phyloP scores from a whole-genome alignment of 2,797 vertebrate species.

The Selene dorsalis region DNA sequence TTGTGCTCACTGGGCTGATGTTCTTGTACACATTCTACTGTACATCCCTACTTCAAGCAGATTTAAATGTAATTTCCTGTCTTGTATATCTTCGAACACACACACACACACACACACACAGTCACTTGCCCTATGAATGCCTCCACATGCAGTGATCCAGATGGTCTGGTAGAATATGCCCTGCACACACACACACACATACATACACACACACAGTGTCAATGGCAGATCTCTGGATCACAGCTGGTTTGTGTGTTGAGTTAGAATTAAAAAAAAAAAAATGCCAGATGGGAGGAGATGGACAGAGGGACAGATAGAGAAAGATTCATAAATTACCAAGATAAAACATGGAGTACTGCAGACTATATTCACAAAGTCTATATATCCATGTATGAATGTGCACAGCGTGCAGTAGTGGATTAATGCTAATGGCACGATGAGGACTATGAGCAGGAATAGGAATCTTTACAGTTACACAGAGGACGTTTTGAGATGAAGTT shows the following conservation, averaged over 20 bases:
- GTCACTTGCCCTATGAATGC: constrained; percentile 47
- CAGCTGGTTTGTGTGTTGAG: constrained; percentile 61
- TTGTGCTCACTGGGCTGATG: background rate
- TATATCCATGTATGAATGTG: background rate
- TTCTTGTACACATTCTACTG: background rate
- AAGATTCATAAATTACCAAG: constrained; percentile 28
- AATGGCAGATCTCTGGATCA: constrained; percentile 44
- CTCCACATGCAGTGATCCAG: constrained; percentile 59
- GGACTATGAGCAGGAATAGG: constrained; percentile 30
- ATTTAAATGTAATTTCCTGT: constrained; percentile 19
- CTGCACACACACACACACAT: constrained; percentile 7
- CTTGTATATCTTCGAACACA: background rate
- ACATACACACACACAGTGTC: constrained; percentile 24
- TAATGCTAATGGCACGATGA: constrained; percentile 21
- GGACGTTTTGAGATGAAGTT: constrained; percentile 39
- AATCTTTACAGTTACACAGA: constrained; percentile 55
- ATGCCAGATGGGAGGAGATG: constrained; percentile 52
- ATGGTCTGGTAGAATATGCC: constrained; percentile 56
- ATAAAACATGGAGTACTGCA: constrained; percentile 24
- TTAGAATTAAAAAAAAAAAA: constrained; percentile 22
- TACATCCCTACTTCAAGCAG: background rate
- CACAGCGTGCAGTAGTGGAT: constrained; percentile 27
- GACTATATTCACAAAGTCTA: background rate
- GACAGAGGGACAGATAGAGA: constrained; percentile 25
- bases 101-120: constrained; percentile 5